Evolutionary conservation across 2,797 vertebrate genomes (phyloP).

Genomic region (Leptoclinus maculatus): DNA sequence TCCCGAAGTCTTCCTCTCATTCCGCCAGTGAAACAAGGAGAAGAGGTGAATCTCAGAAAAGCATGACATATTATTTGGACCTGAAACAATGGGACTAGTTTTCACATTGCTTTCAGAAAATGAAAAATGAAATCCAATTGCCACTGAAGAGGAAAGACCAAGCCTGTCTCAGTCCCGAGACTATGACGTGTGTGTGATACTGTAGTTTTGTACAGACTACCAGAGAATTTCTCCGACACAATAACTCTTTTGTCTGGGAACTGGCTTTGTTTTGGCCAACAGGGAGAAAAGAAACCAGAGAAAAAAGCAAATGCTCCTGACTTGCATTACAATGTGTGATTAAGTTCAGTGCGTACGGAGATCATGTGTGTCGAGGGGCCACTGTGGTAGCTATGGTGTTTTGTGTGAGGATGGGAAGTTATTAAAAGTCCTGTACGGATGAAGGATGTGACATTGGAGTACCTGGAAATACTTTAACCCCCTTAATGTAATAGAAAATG

Average conservation of each 20-base stretch:
- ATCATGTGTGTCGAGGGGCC: not conserved
- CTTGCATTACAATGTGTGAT: conserved; percentile 31
- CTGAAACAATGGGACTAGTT: conserved; percentile 40
- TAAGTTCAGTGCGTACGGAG: not conserved
- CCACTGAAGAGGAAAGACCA: conserved; percentile 32
- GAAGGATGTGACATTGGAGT: conserved; percentile 4
- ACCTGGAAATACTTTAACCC: conserved; percentile 19
- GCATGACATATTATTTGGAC: conserved; percentile 32
- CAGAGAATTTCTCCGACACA: conserved; percentile 48
- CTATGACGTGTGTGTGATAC: conserved; percentile 7
- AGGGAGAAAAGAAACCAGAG: conserved; percentile 44
- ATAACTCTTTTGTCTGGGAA: conserved; percentile 69
- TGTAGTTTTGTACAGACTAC: conserved; percentile 30
- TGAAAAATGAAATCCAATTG: conserved; percentile 29
- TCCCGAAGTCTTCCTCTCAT: conserved; percentile 6
- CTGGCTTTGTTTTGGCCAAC: conserved; percentile 52
- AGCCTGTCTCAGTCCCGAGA: conserved; percentile 1
- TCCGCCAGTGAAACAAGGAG: conserved; percentile 11
- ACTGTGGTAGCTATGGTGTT: not conserved
- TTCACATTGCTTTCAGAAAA: conserved; percentile 24
- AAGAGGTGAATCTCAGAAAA: conserved; percentile 30
- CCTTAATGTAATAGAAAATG: not conserved
- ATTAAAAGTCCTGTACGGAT: not conserved
- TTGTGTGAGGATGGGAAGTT: conserved; percentile 2
- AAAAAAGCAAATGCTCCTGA: conserved; percentile 42